These are phyloP conservation scores for Eulemur albifrons DNA, from an alignment of 2,797 vertebrate species.

Conservation along the genomic window DNA sequence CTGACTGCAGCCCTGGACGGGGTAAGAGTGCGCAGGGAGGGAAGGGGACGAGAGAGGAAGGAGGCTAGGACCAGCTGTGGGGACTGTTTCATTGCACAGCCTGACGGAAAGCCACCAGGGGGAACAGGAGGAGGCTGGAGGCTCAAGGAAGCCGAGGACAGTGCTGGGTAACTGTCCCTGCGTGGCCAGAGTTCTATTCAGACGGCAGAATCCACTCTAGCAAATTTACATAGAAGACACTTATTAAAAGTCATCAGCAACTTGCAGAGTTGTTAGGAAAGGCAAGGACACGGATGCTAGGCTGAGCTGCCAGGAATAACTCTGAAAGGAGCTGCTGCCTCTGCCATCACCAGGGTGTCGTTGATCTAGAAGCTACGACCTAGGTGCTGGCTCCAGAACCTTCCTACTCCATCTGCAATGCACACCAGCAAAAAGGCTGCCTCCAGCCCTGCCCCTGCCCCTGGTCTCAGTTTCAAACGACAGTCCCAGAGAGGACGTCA, in stretches of 20 bases:
- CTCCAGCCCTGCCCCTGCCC: neutral
- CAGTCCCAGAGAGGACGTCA: neutral
- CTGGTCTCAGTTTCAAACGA: neutral
- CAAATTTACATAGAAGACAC: neutral
- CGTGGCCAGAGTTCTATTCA: neutral
- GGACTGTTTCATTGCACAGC: too few species aligned
- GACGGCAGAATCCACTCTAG: neutral
- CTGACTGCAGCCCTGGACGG: neutral
- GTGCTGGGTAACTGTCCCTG: accelerated
- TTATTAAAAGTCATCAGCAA: neutral
- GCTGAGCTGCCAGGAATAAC: neutral
- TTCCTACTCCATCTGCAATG: neutral
- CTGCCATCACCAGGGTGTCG: neutral
- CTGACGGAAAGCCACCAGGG: neutral
- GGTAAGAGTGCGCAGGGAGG: too few species aligned
- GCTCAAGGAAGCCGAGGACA: neutral
- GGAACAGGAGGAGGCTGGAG: neutral
- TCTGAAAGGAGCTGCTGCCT: neutral
- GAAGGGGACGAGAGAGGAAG: neutral
- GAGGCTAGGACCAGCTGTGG: neutral
- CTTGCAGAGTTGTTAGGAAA: neutral
- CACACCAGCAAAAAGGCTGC: neutral
- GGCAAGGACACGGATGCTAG: neutral
- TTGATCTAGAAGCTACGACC: neutral
- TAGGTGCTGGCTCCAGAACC: neutral